These are phyloP conservation scores for Trinectes maculatus DNA, from an alignment of 2,113 vertebrate genomes.

Conservation along the genomic window DNA sequence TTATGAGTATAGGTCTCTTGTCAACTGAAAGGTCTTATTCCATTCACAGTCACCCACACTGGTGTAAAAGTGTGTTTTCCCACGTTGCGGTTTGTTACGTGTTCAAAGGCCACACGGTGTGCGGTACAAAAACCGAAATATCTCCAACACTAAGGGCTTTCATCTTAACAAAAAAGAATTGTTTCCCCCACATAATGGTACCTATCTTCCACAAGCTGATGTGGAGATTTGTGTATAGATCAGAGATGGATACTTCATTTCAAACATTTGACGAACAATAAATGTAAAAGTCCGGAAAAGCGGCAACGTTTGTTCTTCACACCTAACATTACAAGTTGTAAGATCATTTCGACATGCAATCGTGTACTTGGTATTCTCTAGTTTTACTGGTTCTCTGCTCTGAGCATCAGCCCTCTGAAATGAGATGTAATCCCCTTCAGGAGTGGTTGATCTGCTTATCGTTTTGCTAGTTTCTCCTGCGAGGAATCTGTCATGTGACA, in stretches of 20 bases:
- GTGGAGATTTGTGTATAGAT: slow-evolving; percentile 1
- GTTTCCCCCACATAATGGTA: slow-evolving; percentile 50
- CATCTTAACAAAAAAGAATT: slow-evolving; percentile 51
- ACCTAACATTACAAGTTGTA: not conserved
- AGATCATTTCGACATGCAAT: not conserved
- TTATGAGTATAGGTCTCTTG: slow-evolving; percentile 12
- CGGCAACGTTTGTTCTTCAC: not conserved
- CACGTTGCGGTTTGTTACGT: slow-evolving; percentile 57
- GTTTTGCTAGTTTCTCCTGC: slow-evolving; percentile 25
- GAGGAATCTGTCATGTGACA: slow-evolving; percentile 75
- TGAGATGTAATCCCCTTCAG: slow-evolving; percentile 70
- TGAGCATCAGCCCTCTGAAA: slow-evolving; percentile 51
- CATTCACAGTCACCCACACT: slow-evolving; percentile 42
- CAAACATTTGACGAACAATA: not conserved
- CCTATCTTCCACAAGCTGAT: too few species aligned
- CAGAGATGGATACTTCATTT: not conserved
- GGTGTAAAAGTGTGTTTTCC: slow-evolving; percentile 55
- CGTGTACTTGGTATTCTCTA: slow-evolving; percentile 32
- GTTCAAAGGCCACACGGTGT: slow-evolving; percentile 60
- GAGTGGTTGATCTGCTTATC: slow-evolving; percentile 72
- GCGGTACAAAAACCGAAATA: slow-evolving; percentile 50
- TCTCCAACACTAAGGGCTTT: slow-evolving; percentile 46
- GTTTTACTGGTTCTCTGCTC: slow-evolving; percentile 23
- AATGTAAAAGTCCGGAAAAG: too few species aligned
- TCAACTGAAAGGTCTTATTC: slow-evolving; percentile 64